A percentile compares a stretch with the other conserved stretches of the same genome.
phyloP scores from a whole-genome alignment of 2,888 invertebrate species.

The Hypena proboscidalis region DNA sequence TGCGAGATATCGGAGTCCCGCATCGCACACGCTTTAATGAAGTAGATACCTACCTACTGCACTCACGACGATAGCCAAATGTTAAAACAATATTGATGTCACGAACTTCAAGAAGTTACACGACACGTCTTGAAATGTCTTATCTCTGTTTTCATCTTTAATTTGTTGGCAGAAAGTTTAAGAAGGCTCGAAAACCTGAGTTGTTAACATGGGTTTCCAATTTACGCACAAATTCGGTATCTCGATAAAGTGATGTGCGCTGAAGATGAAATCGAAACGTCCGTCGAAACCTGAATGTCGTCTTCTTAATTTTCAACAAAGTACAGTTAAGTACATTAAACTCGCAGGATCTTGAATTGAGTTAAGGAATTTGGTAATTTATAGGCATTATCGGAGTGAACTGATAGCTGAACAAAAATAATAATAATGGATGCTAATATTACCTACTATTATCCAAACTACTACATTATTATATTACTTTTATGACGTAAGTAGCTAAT shows the following conservation, averaged over 20 bases:
- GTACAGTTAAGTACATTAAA: background rate
- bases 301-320: no score
- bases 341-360: no score
- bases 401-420: no score
- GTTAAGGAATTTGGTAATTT: no score
- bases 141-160: slow-evolving; percentile 23
- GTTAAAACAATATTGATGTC: slow-evolving; percentile 37
- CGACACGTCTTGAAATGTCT: slow-evolving; percentile 4
- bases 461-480: no score
- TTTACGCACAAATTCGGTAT: slow-evolving; percentile 2
- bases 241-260: background rate
- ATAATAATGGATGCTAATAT: no score
- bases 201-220: slow-evolving; percentile 21
- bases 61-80: slow-evolving; percentile 29
- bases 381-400: no score
- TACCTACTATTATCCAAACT: no score
- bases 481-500: no score
- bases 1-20: slow-evolving; percentile 51
- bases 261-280: background rate
- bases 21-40: slow-evolving; percentile 47
- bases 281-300: background rate
- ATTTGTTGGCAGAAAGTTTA: slow-evolving; percentile 30
- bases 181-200: slow-evolving; percentile 1
- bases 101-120: slow-evolving; percentile 14
- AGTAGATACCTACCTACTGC: slow-evolving; percentile 35